phyloP scores from a whole-genome alignment of 2,113 vertebrate species.

The Myotis davidii region DNA sequence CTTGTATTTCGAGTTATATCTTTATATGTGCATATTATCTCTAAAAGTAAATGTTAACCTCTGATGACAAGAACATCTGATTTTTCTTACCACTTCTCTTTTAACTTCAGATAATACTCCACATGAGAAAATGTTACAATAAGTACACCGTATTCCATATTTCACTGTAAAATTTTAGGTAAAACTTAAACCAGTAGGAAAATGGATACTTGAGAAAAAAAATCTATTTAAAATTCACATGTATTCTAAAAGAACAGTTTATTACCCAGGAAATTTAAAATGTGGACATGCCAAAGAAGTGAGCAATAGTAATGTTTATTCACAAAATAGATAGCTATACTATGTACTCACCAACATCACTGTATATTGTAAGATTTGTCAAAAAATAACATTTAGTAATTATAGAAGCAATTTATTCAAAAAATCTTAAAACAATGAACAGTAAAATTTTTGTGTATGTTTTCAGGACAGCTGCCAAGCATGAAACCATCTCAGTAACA shows the following conservation, averaged over 20 bases:
- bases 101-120: neutral
- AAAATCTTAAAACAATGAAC: neutral
- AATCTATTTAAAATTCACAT: neutral
- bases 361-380: neutral
- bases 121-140: neutral
- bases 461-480: neutral
- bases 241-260: neutral
- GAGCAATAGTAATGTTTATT: neutral
- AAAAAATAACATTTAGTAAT: neutral
- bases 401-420: neutral
- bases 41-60: neutral
- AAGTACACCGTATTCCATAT: neutral
- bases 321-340: neutral
- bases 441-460: neutral
- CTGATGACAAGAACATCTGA: neutral
- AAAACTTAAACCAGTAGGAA: neutral
- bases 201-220: neutral
- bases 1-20: neutral
- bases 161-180: neutral
- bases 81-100: neutral
- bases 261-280: neutral
- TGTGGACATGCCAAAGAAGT: neutral
- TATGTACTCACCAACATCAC: neutral
- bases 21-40: neutral
- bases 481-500: neutral